Evolutionary conservation across 2,113 vertebrate genomes (phyloP).

Genomic region (Cephalopholis sonnerati): DNA sequence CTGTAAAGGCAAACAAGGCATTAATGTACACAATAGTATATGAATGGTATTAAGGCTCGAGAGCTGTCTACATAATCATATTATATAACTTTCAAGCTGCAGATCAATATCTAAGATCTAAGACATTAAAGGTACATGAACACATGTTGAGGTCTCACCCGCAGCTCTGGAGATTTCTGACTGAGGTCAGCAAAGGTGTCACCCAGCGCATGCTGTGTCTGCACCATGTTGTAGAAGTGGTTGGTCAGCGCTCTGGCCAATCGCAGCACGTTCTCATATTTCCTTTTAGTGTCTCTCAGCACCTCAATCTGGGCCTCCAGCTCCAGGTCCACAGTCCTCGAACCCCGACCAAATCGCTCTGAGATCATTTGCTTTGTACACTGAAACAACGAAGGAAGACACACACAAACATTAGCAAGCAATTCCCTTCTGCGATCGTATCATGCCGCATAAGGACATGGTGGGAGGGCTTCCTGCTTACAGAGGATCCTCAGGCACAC

Average conservation of each 20-base stretch:
- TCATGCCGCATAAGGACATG: no score
- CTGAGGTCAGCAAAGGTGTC: conserved; percentile 98
- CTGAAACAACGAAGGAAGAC: conserved; percentile 70
- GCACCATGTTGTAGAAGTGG: conserved; percentile 98
- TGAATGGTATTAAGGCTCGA: not conserved
- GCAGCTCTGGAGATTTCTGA: conserved; percentile 97
- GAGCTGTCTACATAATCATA: not conserved
- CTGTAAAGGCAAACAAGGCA: conserved; percentile 71
- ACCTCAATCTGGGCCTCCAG: conserved; percentile 97
- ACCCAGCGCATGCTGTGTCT: conserved; percentile 96
- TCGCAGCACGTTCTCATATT: conserved; percentile 93
- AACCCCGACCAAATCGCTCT: conserved; percentile 94
- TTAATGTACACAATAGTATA: not conserved
- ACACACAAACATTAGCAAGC: not conserved
- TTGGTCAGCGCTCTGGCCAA: conserved; percentile 91
- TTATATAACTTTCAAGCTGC: not conserved
- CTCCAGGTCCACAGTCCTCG: conserved; percentile 95
- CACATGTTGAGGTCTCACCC: conserved; percentile 79
- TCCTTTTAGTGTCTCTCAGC: conserved; percentile 95
- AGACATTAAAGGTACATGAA: not conserved
- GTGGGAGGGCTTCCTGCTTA: not conserved
- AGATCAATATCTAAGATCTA: not conserved
- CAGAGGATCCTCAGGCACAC: not conserved
- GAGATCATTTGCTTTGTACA: conserved; percentile 97
- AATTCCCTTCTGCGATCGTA: not conserved